Evolutionary conservation across 1,140 invertebrate genomes (phyloP).

Genomic region (Drosophila serrata): DNA sequence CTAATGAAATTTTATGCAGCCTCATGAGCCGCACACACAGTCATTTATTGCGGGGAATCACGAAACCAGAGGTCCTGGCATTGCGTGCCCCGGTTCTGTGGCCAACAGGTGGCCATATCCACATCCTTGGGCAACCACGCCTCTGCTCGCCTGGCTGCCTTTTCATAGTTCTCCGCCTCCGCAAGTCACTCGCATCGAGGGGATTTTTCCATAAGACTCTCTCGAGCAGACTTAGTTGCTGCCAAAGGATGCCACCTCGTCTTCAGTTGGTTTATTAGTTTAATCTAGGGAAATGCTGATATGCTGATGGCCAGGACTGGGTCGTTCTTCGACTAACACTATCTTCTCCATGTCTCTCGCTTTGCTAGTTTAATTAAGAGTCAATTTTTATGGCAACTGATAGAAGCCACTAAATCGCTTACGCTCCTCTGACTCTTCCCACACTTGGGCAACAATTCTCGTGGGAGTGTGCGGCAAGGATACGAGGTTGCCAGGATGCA

Average conservation of each 20-base stretch:
- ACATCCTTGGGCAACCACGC: not conserved
- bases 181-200: conserved; percentile 10
- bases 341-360: conserved; percentile 25
- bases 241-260: not conserved
- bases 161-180: conserved; percentile 27
- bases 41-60: conserved; percentile 75
- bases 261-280: conserved; percentile 32
- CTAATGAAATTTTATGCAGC: conserved; percentile 80
- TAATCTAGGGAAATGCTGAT: conserved; percentile 35
- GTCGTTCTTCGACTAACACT: not conserved
- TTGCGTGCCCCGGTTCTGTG: conserved; percentile 39
- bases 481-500: conserved; percentile 9
- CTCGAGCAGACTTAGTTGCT: not conserved
- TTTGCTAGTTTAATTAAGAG: conserved; percentile 75
- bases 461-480: not conserved
- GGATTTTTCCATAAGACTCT: conserved; percentile 1
- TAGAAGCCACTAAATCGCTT: conserved; percentile 73
- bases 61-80: conserved; percentile 35
- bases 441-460: not conserved
- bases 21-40: conserved; percentile 52
- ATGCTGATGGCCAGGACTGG: conserved; percentile 13
- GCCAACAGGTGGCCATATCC: conserved; percentile 63
- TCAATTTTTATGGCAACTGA: conserved; percentile 77
- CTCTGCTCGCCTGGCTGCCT: conserved; percentile 30
- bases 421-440: conserved; percentile 34